phyloP scores from a whole-genome alignment of 2,113 vertebrate genomes.

The Labeo rohita region DNA sequence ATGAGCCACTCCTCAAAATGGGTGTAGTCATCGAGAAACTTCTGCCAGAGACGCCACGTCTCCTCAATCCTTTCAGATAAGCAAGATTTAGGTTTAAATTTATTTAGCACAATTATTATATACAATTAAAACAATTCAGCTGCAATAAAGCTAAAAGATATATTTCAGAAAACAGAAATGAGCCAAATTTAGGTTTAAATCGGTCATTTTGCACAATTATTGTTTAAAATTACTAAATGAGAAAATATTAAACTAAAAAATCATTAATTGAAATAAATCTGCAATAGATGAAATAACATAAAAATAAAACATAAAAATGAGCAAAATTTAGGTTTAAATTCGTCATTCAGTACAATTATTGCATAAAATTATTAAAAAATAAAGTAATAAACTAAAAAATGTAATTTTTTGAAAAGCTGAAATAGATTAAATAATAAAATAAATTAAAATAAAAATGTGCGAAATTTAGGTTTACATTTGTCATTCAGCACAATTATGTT shows the following conservation, averaged over 20 bases:
- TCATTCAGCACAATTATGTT: no score
- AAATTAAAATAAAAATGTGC: no score
- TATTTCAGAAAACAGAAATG: no score
- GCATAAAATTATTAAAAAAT: no score
- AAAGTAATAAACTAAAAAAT: no score
- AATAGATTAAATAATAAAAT: no score
- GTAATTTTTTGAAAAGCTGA: no score
- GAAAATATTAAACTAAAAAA: background rate
- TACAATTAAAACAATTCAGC: background rate
- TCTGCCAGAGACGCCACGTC: constrained; percentile 96
- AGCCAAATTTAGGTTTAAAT: background rate
- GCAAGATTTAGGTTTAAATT: background rate
- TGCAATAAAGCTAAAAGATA: background rate
- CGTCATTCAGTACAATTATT: no score
- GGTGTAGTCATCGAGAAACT: constrained; percentile 92
- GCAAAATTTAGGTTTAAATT: no score
- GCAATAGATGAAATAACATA: background rate
- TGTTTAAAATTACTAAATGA: background rate
- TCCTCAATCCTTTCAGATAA: constrained; percentile 88
- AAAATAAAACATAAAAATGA: no score
- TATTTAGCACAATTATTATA: background rate
- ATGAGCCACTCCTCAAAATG: constrained; percentile 91
- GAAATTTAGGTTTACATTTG: no score
- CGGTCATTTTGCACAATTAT: background rate
- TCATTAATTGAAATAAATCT: no score